Evolutionary conservation across 2,113 vertebrate genomes (phyloP).

Genomic region (Lepus timidus): DNA sequence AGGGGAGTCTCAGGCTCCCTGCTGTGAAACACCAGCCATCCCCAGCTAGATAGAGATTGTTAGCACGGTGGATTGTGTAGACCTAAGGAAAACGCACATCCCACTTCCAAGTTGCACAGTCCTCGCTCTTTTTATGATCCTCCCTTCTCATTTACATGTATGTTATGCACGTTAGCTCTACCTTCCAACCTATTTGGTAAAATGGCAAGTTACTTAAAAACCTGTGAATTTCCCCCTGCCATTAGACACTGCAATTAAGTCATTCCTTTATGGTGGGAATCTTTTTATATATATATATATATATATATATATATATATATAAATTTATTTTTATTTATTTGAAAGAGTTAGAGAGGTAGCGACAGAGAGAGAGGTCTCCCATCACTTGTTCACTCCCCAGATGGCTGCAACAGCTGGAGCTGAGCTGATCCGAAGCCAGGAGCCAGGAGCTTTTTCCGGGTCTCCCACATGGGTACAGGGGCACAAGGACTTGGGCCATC

Average conservation of each 20-base stretch:
- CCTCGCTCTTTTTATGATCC: not conserved
- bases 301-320: too few species aligned
- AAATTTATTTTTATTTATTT: not conserved
- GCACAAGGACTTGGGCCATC: too few species aligned
- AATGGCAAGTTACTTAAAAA: conserved; percentile 33
- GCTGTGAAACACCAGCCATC: not conserved
- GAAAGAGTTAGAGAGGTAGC: not conserved
- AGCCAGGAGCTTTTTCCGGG: too few species aligned
- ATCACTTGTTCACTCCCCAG: too few species aligned
- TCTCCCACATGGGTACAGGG: not conserved
- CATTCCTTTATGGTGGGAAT: not conserved
- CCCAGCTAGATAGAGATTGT: not conserved
- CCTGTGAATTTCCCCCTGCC: not conserved
- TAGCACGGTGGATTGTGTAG: not conserved
- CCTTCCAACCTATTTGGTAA: conserved; percentile 33
- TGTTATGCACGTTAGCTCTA: not conserved
- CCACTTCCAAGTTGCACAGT: not conserved
- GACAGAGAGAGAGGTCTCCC: too few species aligned
- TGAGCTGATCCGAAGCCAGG: too few species aligned
- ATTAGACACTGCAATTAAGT: not conserved
- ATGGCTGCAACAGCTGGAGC: too few species aligned
- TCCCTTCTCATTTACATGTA: not conserved
- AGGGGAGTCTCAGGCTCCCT: not conserved
- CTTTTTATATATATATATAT: too few species aligned
- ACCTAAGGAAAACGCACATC: not conserved